A percentile compares a stretch with the other conserved stretches of the same genome.
Evolutionary conservation across 1,140 invertebrate species (phyloP).

Genomic region (Conus ventricosus): DNA sequence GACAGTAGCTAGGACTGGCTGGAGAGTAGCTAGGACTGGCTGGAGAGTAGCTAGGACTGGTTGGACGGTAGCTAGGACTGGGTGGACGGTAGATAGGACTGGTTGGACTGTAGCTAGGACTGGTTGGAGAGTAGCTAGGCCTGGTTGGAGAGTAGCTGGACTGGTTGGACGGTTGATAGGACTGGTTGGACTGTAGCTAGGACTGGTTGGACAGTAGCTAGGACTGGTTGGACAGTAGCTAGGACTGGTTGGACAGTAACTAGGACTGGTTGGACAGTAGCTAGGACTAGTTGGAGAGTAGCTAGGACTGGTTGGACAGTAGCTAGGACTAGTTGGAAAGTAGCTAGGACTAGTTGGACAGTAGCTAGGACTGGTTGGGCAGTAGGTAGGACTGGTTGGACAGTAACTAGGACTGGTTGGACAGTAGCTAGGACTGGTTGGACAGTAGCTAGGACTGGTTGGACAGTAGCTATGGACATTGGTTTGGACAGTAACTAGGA

Average conservation of each 20-base stretch:
- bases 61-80: no score
- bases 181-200: no score
- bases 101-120: conserved; percentile 83
- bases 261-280: no score
- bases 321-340: no score
- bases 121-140: conserved; percentile 82
- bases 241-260: no score
- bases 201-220: no score
- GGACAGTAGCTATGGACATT: conserved; percentile 55
- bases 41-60: conserved; percentile 83
- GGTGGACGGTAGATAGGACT: conserved; percentile 81
- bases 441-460: conserved; percentile 79
- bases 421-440: no score
- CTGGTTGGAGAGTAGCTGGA: conserved; percentile 81
- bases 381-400: no score
- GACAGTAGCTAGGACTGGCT: conserved; percentile 75
- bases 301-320: conserved; percentile 18
- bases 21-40: conserved; percentile 83
- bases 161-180: no score
- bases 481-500: conserved; percentile 70
- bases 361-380: no score
- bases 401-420: conserved; percentile 62
- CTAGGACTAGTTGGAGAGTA: conserved; percentile 87
- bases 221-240: no score
- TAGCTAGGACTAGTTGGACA: no score